phyloP scores from a whole-genome alignment of 2,797 vertebrate species.

The Syngnathus acus region DNA sequence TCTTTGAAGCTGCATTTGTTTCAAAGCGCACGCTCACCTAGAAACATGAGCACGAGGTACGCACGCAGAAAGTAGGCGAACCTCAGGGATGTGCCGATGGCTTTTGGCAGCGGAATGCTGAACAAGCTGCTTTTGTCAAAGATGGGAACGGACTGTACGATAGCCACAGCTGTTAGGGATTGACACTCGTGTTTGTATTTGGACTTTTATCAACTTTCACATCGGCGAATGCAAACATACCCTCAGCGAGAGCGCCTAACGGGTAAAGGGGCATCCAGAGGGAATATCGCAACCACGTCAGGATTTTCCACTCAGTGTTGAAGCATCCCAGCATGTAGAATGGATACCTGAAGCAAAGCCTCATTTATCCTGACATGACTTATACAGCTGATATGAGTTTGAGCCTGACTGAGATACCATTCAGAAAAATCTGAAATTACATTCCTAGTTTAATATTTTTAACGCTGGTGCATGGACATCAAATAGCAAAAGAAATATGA shows the following conservation, averaged over 20 bases:
- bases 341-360: slow-evolving; percentile 76
- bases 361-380: not conserved
- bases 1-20: not conserved
- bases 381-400: not conserved
- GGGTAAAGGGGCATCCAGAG: slow-evolving; percentile 93
- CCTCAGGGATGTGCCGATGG: slow-evolving; percentile 74
- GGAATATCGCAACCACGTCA: slow-evolving; percentile 93
- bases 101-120: slow-evolving; percentile 80
- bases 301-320: slow-evolving; percentile 85
- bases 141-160: slow-evolving; percentile 86
- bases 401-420: not conserved
- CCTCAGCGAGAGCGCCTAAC: slow-evolving; percentile 85
- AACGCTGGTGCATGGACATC: not conserved
- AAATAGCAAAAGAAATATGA: not conserved
- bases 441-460: not conserved
- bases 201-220: not conserved
- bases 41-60: slow-evolving; percentile 80
- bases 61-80: slow-evolving; percentile 83
- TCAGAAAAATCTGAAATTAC: not conserved
- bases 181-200: not conserved
- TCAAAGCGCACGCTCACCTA: slow-evolving; percentile 73
- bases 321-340: slow-evolving; percentile 93
- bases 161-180: slow-evolving; percentile 71
- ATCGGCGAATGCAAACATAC: slow-evolving; percentile 55
- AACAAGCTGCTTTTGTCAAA: slow-evolving; percentile 83